Evolutionary conservation across 2,113 vertebrate genomes (phyloP).

Genomic region (Trogon surrucura): DNA sequence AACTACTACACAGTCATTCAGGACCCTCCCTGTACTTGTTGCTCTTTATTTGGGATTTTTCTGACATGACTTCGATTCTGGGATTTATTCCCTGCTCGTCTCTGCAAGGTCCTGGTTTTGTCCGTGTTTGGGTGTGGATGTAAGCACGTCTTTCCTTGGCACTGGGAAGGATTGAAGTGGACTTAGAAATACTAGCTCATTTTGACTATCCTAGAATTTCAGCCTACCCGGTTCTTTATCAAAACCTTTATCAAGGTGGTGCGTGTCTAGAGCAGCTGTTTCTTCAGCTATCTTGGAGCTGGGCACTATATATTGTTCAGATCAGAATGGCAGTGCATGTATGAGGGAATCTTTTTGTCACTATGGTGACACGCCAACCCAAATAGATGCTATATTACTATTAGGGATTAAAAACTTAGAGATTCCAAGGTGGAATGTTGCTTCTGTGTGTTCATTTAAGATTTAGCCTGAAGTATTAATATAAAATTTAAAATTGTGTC

Average conservation of each 20-base stretch:
- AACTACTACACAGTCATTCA: rapidly evolving
- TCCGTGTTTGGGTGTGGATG: background rate
- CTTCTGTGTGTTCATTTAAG: slow-evolving; percentile 73
- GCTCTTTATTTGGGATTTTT: background rate
- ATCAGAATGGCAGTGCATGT: background rate
- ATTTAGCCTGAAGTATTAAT: slow-evolving; percentile 77
- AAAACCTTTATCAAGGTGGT: background rate
- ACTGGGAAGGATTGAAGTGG: background rate
- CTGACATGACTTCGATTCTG: rapidly evolving
- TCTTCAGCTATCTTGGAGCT: background rate
- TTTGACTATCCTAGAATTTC: background rate
- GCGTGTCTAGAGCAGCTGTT: background rate
- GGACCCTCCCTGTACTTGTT: background rate
- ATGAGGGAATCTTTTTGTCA: slow-evolving; percentile 57
- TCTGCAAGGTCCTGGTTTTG: background rate
- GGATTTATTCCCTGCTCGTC: background rate
- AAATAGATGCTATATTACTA: slow-evolving; percentile 53
- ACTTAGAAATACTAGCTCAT: background rate
- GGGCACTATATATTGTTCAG: background rate
- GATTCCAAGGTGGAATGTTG: slow-evolving; percentile 66
- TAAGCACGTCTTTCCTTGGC: background rate
- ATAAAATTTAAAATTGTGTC: slow-evolving; percentile 79
- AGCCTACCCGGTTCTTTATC: background rate
- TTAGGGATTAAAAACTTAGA: slow-evolving; percentile 71
- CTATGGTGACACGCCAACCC: background rate